phyloP scores from a whole-genome alignment of 2,113 vertebrate species.

The Syrrhaptes paradoxus region DNA sequence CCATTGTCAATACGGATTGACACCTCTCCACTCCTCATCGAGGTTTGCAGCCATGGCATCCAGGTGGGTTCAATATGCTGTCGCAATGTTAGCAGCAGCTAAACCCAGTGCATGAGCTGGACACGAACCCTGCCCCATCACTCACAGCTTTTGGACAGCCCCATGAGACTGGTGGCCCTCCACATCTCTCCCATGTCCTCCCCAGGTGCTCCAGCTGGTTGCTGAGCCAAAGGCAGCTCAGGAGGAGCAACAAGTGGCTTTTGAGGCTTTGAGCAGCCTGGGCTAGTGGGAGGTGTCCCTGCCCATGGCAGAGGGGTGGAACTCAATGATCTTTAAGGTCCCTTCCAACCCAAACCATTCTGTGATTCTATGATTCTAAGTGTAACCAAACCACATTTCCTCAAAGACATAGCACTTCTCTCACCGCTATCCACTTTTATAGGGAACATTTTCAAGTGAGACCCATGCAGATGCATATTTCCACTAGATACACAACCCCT shows the following conservation, averaged over 20 bases:
- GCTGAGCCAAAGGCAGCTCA: background rate
- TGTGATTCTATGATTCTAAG: too few relatives aligned
- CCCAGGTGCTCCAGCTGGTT: background rate
- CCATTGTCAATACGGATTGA: accelerated
- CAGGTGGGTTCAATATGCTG: background rate
- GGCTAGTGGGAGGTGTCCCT: too few relatives aligned
- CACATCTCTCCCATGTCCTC: background rate
- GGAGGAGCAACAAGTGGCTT: background rate
- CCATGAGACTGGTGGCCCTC: background rate
- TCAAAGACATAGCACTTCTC: background rate
- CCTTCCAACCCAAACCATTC: too few relatives aligned
- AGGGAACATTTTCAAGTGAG: background rate
- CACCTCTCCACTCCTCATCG: accelerated
- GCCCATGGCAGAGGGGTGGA: too few relatives aligned
- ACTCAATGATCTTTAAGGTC: too few relatives aligned
- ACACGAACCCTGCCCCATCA: background rate
- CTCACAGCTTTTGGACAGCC: background rate
- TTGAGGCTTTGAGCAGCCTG: too few relatives aligned
- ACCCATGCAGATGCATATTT: background rate
- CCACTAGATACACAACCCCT: background rate
- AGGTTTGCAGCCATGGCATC: background rate
- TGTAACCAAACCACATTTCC: background rate
- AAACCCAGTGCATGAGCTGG: accelerated
- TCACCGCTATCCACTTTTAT: background rate
- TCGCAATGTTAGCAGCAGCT: background rate